A percentile compares a stretch with the other conserved stretches of the same genome.
phyloP scores from a whole-genome alignment of 2,888 invertebrate genomes.

The Chalcosyrphus nemorum region DNA sequence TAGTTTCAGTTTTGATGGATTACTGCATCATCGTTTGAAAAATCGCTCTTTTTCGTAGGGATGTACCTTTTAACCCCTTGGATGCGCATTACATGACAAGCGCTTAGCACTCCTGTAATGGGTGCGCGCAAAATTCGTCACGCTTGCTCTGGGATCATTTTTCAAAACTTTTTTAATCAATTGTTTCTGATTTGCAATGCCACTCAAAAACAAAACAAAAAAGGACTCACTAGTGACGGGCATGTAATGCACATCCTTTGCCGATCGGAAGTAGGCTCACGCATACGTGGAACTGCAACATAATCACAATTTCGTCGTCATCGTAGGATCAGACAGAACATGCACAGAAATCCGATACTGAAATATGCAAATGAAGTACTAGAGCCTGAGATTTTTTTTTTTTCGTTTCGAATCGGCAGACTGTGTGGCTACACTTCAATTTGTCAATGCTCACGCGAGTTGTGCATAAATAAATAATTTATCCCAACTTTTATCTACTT shows the following conservation, averaged over 20 bases:
- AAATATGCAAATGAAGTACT: constrained; percentile 59
- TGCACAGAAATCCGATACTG: constrained; percentile 54
- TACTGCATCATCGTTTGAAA: constrained; percentile 14
- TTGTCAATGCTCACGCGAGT: constrained; percentile 67
- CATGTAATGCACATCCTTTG: constrained; percentile 37
- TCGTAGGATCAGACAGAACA: constrained; percentile 5
- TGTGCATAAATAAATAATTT: constrained; percentile 66
- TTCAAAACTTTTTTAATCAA: constrained; percentile 38
- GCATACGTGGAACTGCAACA: constrained; percentile 11
- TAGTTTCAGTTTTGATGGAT: constrained; percentile 55
- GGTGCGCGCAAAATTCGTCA: constrained; percentile 56
- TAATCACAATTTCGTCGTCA: not conserved
- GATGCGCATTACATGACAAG: constrained; percentile 45
- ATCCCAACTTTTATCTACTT: constrained; percentile 40
- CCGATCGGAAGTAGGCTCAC: constrained; percentile 30
- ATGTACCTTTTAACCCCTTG: constrained; percentile 14
- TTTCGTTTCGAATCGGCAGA: constrained; percentile 36
- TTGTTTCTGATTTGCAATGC: constrained; percentile 44
- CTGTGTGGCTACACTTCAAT: constrained; percentile 67
- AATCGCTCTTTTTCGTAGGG: constrained; percentile 3
- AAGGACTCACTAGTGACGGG: not conserved
- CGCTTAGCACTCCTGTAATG: constrained; percentile 28
- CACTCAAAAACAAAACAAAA: constrained; percentile 32
- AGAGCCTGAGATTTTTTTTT: constrained; percentile 41
- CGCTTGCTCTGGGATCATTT: constrained; percentile 45